These are phyloP conservation scores for Lypha dubia DNA, from an alignment of 2,888 invertebrate genomes.

Conservation along the genomic window DNA sequence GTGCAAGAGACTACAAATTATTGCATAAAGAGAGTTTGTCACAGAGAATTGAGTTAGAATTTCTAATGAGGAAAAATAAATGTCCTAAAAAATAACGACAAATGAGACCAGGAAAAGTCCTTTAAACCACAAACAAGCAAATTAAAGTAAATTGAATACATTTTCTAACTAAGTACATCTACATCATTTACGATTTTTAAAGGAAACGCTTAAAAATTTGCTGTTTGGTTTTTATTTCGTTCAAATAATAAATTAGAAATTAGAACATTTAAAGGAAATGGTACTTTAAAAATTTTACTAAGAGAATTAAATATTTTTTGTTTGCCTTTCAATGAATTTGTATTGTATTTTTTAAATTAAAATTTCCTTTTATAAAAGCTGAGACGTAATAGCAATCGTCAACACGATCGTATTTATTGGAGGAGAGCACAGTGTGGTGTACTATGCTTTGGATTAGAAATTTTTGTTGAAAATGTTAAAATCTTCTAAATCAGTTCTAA, in stretches of 20 bases:
- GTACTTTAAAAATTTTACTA: background rate
- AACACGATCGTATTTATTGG: too few relatives aligned
- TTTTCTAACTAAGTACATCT: constrained; percentile 9
- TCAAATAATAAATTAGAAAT: too few relatives aligned
- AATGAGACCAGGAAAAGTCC: constrained; percentile 59
- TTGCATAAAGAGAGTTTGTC: background rate
- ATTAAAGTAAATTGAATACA: constrained; percentile 42
- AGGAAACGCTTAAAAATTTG: constrained; percentile 2
- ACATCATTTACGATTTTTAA: constrained; percentile 11
- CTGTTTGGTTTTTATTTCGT: background rate
- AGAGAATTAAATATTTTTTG: background rate
- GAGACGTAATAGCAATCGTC: too few relatives aligned
- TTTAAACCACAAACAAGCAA: constrained; percentile 51
- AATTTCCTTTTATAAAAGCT: too few relatives aligned
- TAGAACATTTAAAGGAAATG: too few relatives aligned
- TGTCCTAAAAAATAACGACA: constrained; percentile 13
- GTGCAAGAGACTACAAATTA: constrained; percentile 25
- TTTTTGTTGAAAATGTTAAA: too few relatives aligned
- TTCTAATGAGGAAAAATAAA: constrained; percentile 8
- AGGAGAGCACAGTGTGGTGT: too few relatives aligned
- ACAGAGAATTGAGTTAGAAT: background rate
- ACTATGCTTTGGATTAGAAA: too few relatives aligned
- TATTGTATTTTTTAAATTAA: too few relatives aligned
- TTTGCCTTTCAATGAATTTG: too few relatives aligned
- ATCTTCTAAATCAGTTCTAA: too few relatives aligned